Evolutionary conservation across 1,140 invertebrate species (phyloP).

Genomic region (Sinella curviseta): DNA sequence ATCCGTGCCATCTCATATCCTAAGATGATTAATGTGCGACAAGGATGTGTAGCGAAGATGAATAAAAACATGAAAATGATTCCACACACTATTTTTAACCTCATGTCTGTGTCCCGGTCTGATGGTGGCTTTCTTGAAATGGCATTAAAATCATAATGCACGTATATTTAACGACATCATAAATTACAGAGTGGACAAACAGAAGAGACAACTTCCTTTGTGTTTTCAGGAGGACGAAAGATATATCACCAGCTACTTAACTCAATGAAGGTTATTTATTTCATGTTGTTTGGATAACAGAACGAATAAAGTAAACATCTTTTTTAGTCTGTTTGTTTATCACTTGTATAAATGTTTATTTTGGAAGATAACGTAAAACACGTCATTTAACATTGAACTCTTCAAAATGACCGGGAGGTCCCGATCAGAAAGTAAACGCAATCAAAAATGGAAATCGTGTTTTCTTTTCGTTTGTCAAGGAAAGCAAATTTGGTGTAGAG

Average conservation of each 20-base stretch:
- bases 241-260: background rate
- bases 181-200: background rate
- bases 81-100: background rate
- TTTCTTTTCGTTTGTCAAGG: background rate
- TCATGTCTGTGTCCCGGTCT: background rate
- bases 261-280: background rate
- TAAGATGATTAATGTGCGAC: constrained; percentile 6
- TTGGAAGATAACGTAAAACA: background rate
- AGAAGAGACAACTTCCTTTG: background rate
- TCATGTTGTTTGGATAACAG: background rate
- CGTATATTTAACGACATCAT: background rate
- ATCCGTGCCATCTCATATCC: background rate
- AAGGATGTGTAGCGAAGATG: background rate
- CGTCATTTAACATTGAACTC: background rate
- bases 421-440: background rate
- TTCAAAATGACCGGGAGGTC: background rate
- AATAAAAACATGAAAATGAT: background rate
- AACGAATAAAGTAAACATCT: background rate
- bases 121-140: background rate
- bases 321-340: background rate
- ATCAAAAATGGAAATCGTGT: background rate
- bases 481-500: background rate
- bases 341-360: background rate
- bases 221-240: background rate
- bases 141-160: background rate